Base-by-base conservation (phyloP, 92 coral and sea anemone species). In the Porites evermanni region DNA sequence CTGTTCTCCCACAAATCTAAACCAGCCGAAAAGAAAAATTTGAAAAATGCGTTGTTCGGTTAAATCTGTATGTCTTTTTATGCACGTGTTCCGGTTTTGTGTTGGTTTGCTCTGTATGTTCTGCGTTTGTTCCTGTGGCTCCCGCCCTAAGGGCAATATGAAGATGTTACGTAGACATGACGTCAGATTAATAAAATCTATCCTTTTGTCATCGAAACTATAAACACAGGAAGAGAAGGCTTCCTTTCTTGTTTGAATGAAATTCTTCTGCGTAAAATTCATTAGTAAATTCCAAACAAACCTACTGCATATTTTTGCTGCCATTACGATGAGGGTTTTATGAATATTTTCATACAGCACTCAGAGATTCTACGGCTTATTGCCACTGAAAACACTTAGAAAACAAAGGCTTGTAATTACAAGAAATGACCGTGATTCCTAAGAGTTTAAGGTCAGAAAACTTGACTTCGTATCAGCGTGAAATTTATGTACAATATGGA, bases 191-290 rank as follows among this genome's bases (percentile, higher is more conserved):
- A 18, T 65, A 59, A 38, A 26, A 82, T 82, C 79, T 20, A 14
- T 69, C 72, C 64, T 5, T 67, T 71, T 61, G 38, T 61, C 64
- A 17, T 61, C 16, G 6, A 50, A 63, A 72, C 14, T 72, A 7
- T 61, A 38, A 44, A n/a, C 77, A 81, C 77, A 69, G 85, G 85
- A 81, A 69, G 56, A 70, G 38, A 47, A 21, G 63, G 60, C 53
- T 12, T 83, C 47, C 47, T 4, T 38, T 79, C 47, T 83, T 72
- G 70, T 83, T 77, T 19, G 8, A 61, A 53, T 72, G 51, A 64
- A 83, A 83, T 83, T 83, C 80, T 21, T 73, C 16, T 63, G 64
- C 9, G 79, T 51, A 23, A 61, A 83, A 83, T 72, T 72, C 69
- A 8, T 72, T 79, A 24, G 17, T 12, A 24, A 67, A 53, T 6